Percentiles rank a stretch among this genome's conserved stretches.
These are phyloP conservation scores for Bombus consobrinus DNA, from an alignment of 1,140 invertebrate species.

Conservation along the genomic window DNA sequence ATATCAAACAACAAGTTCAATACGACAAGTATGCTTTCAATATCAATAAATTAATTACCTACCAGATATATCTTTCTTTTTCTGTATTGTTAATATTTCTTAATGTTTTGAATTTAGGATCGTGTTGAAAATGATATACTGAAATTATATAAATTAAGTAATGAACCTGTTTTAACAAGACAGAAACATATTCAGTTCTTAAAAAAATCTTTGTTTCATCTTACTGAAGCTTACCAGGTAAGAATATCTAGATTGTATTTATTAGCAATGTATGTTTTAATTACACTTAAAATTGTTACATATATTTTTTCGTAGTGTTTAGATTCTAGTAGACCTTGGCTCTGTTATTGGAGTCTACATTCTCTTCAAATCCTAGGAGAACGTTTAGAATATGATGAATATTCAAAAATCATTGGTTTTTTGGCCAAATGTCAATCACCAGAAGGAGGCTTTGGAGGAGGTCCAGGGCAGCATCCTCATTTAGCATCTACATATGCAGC, in stretches of 20 bases:
- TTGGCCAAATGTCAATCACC: slow-evolving; percentile 90
- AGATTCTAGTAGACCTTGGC: slow-evolving; percentile 97
- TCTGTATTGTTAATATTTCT: neutral
- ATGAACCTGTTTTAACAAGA: slow-evolving; percentile 85
- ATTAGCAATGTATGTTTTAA: neutral
- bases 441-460: slow-evolving; percentile 96
- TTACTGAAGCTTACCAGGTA: slow-evolving; percentile 89
- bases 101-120: slow-evolving; percentile 82
- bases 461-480: slow-evolving; percentile 95
- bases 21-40: slow-evolving; percentile 42
- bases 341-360: slow-evolving; percentile 98
- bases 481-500: slow-evolving; percentile 98
- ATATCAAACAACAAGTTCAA: slow-evolving; percentile 47
- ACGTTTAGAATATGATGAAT: slow-evolving; percentile 86
- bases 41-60: neutral
- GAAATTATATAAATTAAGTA: slow-evolving; percentile 85
- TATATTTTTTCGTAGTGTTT: slow-evolving; percentile 85
- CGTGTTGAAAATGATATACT: slow-evolving; percentile 87
- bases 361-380: slow-evolving; percentile 92
- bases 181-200: slow-evolving; percentile 88
- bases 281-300: neutral
- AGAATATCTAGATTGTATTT: slow-evolving; percentile 26
- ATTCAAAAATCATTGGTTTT: slow-evolving; percentile 88
- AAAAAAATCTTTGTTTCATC: slow-evolving; percentile 86
- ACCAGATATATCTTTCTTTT: neutral